These are phyloP conservation scores for Oostethus manadensis DNA, from an alignment of 2,113 vertebrate species.

Conservation along the genomic window DNA sequence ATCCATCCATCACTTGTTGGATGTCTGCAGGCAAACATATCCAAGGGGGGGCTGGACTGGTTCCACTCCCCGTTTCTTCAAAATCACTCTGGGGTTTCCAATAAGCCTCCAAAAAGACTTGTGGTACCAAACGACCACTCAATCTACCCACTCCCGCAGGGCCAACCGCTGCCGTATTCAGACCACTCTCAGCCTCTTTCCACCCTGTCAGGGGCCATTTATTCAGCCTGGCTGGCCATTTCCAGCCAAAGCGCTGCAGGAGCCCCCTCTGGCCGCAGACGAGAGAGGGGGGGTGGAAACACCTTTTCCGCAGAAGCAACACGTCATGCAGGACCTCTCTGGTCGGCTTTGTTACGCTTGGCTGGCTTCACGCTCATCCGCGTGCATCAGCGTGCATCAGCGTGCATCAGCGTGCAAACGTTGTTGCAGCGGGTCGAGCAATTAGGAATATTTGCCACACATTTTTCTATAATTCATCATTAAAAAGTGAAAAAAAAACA, in stretches of 20 bases:
- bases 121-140: background rate
- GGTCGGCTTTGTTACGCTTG: background rate
- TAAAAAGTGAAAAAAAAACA: too few relatives aligned
- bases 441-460: background rate
- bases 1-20: too few relatives aligned
- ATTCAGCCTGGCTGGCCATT: constrained; percentile 51
- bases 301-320: constrained; percentile 51
- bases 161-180: constrained; percentile 10
- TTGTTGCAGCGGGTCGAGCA: background rate
- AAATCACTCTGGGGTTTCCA: constrained; percentile 36
- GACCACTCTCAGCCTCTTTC: constrained; percentile 42
- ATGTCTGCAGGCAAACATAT: constrained; percentile 16
- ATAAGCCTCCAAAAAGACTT: constrained; percentile 21
- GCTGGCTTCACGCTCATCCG: background rate
- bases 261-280: constrained; percentile 31
- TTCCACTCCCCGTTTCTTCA: constrained; percentile 24
- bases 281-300: constrained; percentile 22
- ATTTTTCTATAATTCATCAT: too few relatives aligned
- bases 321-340: constrained; percentile 26
- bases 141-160: background rate
- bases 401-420: constrained; percentile 3
- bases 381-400: constrained; percentile 5
- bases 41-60: constrained; percentile 15
- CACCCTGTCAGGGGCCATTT: constrained; percentile 58
- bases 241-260: constrained; percentile 6